phyloP scores from a whole-genome alignment of 2,113 vertebrate genomes.

The Crotalus tigris region DNA sequence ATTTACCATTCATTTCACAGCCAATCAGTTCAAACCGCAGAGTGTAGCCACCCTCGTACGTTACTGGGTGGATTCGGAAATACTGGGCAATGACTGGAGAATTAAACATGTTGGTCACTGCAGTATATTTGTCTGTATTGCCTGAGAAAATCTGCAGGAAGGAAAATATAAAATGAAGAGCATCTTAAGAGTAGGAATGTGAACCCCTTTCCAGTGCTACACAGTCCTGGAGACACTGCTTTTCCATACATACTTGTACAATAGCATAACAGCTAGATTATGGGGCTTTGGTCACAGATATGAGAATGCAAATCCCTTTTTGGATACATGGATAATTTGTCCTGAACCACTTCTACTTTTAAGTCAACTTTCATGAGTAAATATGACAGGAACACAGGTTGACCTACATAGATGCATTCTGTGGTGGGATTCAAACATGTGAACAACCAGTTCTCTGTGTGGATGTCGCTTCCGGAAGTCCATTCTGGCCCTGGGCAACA shows the following conservation, averaged over 20 bases:
- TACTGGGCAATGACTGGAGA: slow-evolving; percentile 80
- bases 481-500: too few species aligned
- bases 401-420: not conserved
- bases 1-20: slow-evolving; percentile 91
- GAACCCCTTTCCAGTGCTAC: accelerated
- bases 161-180: not conserved
- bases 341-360: not conserved
- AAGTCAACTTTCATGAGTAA: not conserved
- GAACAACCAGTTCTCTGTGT: too few species aligned
- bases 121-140: slow-evolving; percentile 79
- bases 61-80: slow-evolving; percentile 83
- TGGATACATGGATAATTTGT: not conserved
- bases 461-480: too few species aligned
- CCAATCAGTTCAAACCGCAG: slow-evolving; percentile 93
- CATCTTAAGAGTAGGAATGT: not conserved
- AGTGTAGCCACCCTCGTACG: slow-evolving; percentile 84
- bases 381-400: not conserved
- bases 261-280: not conserved
- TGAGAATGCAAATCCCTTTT: too few species aligned
- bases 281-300: not conserved
- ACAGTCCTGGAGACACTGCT: too few species aligned
- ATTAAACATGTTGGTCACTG: slow-evolving; percentile 82
- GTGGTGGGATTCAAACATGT: too few species aligned
- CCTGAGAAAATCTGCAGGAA: slow-evolving; percentile 80
- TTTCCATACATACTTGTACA: not conserved